Base-by-base conservation (phyloP, 1,140 invertebrate species). In the Harlomillsia oculata region DNA sequence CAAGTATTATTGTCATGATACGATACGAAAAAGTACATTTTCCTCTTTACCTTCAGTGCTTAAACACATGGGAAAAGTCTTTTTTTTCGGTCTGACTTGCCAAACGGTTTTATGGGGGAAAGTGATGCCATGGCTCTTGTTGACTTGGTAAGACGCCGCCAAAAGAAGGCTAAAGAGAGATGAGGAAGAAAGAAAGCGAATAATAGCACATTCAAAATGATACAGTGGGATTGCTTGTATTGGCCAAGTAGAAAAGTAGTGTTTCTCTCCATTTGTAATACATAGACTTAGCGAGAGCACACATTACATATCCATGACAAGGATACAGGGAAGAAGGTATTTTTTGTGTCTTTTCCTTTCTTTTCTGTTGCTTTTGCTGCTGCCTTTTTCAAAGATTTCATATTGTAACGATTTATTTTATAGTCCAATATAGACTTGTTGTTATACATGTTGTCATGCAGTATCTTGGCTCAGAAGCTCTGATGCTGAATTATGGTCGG, bases 161-260 rank as follows among this genome's bases (percentile, higher is more conserved):
- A 21, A 20, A 21, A 6, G 26, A 14, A 32, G 21, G 20, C 23
- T 41, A 43, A 25, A 43, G 51, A 43, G 5, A 28, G 23, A 8
- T 20, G 28, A 43, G 39, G 30, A 20, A 53, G 29, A 14, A 13
- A 18, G n/a, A 51, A 37, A 37, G 40, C 30, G 16, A 45, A 37
- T 54, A 54, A 54, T 44, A 36, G 52, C n/a, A 54, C 52, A 54
- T 54, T 44, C 52, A 54, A 54, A 54, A 54, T 36, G 52, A 54
- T 32, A 45, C 36, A 44, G 20, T 34, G 41, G 30, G 45, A 48
- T 28, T 48, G 36, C n/a, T n/a, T n/a, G n/a, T n/a, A n/a, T n/a
- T n/a, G n/a, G n/a, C n/a, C n/a, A n/a, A n/a, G n/a, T n/a, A n/a
- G n/a, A n/a, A n/a, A n/a, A n/a, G n/a, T n/a, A n/a, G n/a, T n/a